Evolutionary conservation across 1,140 invertebrate species (phyloP).

Genomic region (Cotesia vestalis): DNA sequence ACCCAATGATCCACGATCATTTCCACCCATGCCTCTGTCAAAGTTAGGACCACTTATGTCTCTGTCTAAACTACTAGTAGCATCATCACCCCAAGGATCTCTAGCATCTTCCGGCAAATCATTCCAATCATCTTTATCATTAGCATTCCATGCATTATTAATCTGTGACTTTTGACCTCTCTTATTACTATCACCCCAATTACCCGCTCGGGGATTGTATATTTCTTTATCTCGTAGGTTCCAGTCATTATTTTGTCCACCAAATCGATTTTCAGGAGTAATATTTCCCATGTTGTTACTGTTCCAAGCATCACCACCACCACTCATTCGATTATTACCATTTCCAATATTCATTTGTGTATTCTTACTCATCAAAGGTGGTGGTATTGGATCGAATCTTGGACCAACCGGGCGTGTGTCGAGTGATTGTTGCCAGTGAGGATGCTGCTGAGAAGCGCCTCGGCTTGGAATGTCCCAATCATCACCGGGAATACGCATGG

Average conservation of each 20-base stretch:
- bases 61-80: neutral
- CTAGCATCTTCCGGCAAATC: conserved; percentile 62
- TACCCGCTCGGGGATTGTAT: conserved; percentile 34
- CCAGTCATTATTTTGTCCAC: conserved; percentile 44
- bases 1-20: neutral
- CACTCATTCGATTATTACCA: conserved; percentile 37
- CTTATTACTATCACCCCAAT: conserved; percentile 46
- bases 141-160: conserved; percentile 41
- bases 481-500: conserved; percentile 40
- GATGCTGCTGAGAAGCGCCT: conserved; percentile 51
- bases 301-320: conserved; percentile 41
- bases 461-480: conserved; percentile 63
- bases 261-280: conserved; percentile 9
- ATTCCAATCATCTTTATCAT: conserved; percentile 56
- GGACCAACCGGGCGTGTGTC: conserved; percentile 40
- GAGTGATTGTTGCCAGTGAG: conserved; percentile 37
- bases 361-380: conserved; percentile 15
- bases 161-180: conserved; percentile 31
- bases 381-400: neutral
- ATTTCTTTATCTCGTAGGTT: conserved; percentile 49
- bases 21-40: neutral
- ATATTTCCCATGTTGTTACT: conserved; percentile 32
- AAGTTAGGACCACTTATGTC: neutral
- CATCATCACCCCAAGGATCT: conserved; percentile 63
- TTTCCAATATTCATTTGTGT: conserved; percentile 35